Evolutionary conservation across 2,797 vertebrate genomes (phyloP).

Genomic region (Pseudomugil tenellus): DNA sequence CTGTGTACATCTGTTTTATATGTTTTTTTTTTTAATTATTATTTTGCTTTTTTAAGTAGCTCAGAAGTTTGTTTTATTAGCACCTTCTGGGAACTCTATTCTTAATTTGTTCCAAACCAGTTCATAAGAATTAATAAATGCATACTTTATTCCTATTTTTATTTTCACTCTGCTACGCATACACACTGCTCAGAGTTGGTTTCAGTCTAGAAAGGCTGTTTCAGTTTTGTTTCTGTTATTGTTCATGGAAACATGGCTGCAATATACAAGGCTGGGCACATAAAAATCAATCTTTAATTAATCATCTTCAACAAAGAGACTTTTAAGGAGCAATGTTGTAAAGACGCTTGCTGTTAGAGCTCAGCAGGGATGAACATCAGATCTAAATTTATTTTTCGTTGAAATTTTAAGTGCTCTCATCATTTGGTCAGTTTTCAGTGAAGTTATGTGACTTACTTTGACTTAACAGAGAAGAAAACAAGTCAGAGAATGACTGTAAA

Average conservation of each 20-base stretch:
- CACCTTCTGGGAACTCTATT: neutral
- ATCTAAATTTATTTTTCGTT: neutral
- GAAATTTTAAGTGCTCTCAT: neutral
- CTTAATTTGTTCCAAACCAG: neutral
- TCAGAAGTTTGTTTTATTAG: neutral
- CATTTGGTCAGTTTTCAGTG: slow-evolving; percentile 11
- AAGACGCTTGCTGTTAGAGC: neutral
- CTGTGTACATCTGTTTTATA: neutral
- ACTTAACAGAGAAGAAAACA: slow-evolving; percentile 11
- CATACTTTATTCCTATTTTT: neutral
- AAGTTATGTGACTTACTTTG: slow-evolving; percentile 17
- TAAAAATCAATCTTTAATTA: neutral
- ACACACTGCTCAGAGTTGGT: neutral
- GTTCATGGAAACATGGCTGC: neutral
- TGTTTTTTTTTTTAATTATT: neutral
- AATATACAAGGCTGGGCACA: neutral
- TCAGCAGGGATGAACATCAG: neutral
- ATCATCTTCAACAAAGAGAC: neutral
- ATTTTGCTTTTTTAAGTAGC: neutral
- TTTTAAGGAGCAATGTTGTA: neutral
- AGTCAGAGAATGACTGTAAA: slow-evolving; percentile 9
- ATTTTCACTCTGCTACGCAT: neutral
- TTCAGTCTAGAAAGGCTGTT: neutral
- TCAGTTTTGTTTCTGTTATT: neutral
- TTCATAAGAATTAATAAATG: neutral